Conservation (phyloP, 2,113 vertebrate species). For the Oreochromis aureus region DNA sequence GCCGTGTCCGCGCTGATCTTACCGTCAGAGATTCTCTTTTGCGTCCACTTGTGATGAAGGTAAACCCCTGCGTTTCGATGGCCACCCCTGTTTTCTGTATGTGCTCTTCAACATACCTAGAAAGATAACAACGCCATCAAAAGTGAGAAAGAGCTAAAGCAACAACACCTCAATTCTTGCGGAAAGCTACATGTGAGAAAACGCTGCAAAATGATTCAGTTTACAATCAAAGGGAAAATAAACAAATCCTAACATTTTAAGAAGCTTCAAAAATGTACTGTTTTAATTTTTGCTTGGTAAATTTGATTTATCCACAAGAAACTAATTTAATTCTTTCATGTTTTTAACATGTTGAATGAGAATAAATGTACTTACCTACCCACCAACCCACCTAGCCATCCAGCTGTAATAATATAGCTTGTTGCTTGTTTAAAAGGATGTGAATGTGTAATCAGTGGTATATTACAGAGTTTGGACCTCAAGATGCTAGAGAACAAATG, state of each 20-base stretch:
- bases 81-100: slow-evolving; percentile 79
- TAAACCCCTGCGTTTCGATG: slow-evolving; percentile 80
- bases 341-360: background rate
- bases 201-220: background rate
- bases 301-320: background rate
- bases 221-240: background rate
- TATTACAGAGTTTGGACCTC: background rate
- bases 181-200: background rate
- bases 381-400: background rate
- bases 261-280: background rate
- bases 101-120: slow-evolving; percentile 78
- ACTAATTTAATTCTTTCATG: background rate
- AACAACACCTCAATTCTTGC: background rate
- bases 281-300: background rate
- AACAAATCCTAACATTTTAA: background rate
- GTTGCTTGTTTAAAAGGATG: background rate
- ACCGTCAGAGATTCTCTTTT: slow-evolving; percentile 79
- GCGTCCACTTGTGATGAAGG: slow-evolving; percentile 77
- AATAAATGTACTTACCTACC: background rate
- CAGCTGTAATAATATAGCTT: background rate
- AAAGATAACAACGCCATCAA: background rate
- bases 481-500: background rate
- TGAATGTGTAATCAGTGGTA: background rate
- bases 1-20: background rate
- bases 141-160: background rate